Conservation (phyloP, 2,888 invertebrate species). For the Uropetala carovei region DNA sequence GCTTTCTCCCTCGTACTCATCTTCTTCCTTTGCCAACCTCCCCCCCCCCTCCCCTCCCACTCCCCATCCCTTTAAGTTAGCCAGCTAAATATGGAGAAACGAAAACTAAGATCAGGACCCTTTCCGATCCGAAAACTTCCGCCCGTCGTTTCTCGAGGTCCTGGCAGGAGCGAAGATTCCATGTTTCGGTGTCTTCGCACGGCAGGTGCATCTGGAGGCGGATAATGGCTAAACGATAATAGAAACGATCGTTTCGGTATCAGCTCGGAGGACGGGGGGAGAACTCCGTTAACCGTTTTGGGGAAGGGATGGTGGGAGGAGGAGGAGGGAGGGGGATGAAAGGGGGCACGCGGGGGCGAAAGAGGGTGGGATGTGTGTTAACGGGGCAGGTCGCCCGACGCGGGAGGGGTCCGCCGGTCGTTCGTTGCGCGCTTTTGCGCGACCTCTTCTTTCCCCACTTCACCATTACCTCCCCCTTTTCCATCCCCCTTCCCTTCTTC, state of each 20-base stretch:
- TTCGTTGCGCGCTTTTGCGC: background rate
- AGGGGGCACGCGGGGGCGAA: background rate
- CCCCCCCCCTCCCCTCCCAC: background rate
- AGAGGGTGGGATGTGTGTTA: constrained; percentile 12
- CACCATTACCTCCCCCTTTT: no score
- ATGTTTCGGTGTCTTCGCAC: background rate
- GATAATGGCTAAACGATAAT: background rate
- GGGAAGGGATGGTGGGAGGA: background rate
- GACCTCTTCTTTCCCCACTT: background rate
- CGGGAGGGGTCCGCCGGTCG: background rate
- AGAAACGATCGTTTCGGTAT: background rate
- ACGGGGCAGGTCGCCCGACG: background rate
- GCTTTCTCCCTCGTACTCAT: background rate
- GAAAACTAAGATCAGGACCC: background rate
- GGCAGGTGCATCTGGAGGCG: background rate
- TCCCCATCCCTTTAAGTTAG: background rate
- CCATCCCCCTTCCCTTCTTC: no score
- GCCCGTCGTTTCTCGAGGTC: background rate
- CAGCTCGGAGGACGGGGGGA: background rate
- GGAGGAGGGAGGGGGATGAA: background rate
- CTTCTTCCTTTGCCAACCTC: no score
- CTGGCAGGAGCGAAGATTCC: background rate
- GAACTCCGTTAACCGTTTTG: background rate
- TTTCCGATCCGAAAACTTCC: background rate
- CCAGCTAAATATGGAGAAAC: background rate